These are phyloP conservation scores for Archips xylosteana DNA, from an alignment of 2,888 invertebrate genomes.

Conservation along the genomic window DNA sequence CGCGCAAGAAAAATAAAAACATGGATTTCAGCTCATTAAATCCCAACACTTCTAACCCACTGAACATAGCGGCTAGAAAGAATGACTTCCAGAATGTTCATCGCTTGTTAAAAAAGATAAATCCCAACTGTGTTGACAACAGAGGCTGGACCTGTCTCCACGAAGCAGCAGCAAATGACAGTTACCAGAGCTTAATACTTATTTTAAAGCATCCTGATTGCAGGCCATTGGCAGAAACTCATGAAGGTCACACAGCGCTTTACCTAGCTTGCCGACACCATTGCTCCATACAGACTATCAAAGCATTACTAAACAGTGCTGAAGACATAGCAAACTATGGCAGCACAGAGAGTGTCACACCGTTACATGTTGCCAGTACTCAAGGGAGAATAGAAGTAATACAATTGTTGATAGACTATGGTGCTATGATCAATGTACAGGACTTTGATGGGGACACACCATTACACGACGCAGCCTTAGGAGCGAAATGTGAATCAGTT, in stretches of 20 bases:
- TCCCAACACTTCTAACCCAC: constrained; percentile 75
- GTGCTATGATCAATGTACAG: constrained; percentile 73
- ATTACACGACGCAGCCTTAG: constrained; percentile 75
- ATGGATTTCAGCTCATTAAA: constrained; percentile 84
- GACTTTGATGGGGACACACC: constrained; percentile 83
- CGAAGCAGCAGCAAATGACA: constrained; percentile 78
- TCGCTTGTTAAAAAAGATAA: constrained; percentile 70
- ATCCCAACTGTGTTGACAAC: constrained; percentile 80
- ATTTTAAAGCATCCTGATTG: constrained; percentile 69
- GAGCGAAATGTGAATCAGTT: constrained; percentile 61
- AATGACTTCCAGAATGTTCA: constrained; percentile 69
- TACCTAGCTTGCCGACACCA: constrained; percentile 74
- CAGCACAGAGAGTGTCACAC: constrained; percentile 78
- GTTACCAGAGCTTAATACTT: constrained; percentile 66
- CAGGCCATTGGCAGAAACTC: constrained; percentile 71
- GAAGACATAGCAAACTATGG: constrained; percentile 75
- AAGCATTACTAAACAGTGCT: constrained; percentile 66
- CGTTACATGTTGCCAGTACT: constrained; percentile 72
- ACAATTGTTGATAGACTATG: constrained; percentile 71
- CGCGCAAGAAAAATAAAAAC: neutral
- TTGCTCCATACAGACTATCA: constrained; percentile 67
- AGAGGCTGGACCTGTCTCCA: constrained; percentile 84
- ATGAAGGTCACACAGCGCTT: constrained; percentile 80
- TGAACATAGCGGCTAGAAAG: constrained; percentile 76
- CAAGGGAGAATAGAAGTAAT: constrained; percentile 73